Evolutionary conservation across 2,113 vertebrate species (phyloP), one percentile per base, ranked within the genome.

Genomic region (Elephantulus edwardii): DNA sequence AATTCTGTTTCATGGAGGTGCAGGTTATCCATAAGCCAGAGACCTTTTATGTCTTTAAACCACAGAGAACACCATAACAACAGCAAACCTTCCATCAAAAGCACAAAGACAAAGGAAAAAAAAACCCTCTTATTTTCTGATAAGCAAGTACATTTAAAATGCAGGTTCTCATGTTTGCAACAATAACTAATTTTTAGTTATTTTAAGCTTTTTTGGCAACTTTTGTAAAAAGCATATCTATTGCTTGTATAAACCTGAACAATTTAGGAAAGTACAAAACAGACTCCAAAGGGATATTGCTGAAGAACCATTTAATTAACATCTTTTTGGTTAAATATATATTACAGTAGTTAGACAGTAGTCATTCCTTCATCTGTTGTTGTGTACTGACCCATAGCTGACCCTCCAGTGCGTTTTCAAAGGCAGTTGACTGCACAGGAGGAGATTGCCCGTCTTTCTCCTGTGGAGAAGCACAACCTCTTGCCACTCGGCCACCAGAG

Each of bases 291-390:
- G 66, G 35, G 8, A 28, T 24, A 80, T 38, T 28, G 74, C 35
- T 28, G 48, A 85, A 30, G 38, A 87, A 85, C 35, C 33, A 71
- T 94, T 83, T 89, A 72, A 84, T 82, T 91, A 89, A 82, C 9
- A 83, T 75, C 13, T 58, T 87, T 93, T 88, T 52, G 78, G 35
- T 83, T n/a, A n/a, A n/a, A n/a, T n/a, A n/a, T n/a, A n/a, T n/a
- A n/a, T n/a, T n/a, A n/a, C n/a, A n/a, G n/a, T n/a, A n/a, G n/a
- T n/a, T n/a, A n/a, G n/a, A n/a, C n/a, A n/a, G n/a, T n/a, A n/a
- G n/a, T n/a, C n/a, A n/a, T n/a, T n/a, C n/a, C n/a, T n/a, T n/a
- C n/a, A n/a, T n/a, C n/a, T n/a, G n/a, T n/a, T n/a, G n/a, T n/a
- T n/a, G n/a, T n/a, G n/a, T n/a, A n/a, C n/a, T n/a, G n/a, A n/a